Conservation (phyloP, 1,140 invertebrate genomes). For the Bombus turneri region DNA sequence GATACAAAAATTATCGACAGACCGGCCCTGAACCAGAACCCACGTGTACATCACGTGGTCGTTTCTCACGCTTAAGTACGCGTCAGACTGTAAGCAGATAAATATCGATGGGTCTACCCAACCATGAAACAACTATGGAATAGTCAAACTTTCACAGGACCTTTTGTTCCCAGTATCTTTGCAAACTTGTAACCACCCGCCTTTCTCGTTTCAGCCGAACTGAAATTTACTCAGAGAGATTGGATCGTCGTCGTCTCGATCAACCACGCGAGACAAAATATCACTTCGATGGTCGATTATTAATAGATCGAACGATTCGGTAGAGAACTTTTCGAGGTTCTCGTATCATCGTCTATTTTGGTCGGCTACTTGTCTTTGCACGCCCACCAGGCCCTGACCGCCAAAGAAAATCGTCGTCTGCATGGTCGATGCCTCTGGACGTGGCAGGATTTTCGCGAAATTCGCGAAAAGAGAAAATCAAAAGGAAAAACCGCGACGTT, state of each 20-base stretch:
- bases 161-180: too few relatives aligned
- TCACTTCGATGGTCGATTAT: constrained; percentile 28
- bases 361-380: constrained; percentile 33
- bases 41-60: constrained; percentile 34
- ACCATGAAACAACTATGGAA: background rate
- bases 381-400: constrained; percentile 61
- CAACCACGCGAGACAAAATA: constrained; percentile 1
- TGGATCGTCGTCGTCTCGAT: background rate
- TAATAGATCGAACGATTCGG: constrained; percentile 64
- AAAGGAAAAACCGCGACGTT: constrained; percentile 27
- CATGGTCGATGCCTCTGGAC: background rate
- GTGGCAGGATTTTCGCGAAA: constrained; percentile 26
- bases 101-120: constrained; percentile 40
- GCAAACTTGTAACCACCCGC: background rate
- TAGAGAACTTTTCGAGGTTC: constrained; percentile 49
- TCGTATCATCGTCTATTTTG: constrained; percentile 60
- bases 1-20: constrained; percentile 51
- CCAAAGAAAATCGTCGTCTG: constrained; percentile 54
- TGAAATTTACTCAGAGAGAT: background rate
- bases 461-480: constrained; percentile 25
- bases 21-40: constrained; percentile 18
- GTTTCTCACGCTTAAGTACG: constrained; percentile 35
- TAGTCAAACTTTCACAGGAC: background rate
- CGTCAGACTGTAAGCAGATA: constrained; percentile 30
- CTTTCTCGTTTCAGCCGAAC: background rate